Evolutionary conservation across 2,888 invertebrate species (phyloP).

Genomic region (Pheosia tremula): DNA sequence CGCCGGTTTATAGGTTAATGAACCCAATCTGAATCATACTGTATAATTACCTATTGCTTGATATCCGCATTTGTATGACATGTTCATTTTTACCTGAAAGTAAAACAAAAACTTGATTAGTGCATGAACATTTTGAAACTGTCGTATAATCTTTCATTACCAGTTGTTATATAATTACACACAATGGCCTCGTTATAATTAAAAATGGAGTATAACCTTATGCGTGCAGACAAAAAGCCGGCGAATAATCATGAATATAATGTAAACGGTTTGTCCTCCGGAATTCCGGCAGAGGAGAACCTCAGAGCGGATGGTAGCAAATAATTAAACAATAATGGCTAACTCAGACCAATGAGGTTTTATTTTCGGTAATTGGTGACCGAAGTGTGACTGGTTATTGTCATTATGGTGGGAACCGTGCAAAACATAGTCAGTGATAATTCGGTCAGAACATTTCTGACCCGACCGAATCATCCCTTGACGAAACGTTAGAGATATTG

Average conservation of each 20-base stretch:
- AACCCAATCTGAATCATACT: too few species aligned
- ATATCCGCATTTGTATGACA: background rate
- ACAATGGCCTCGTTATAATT: background rate
- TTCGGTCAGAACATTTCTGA: too few species aligned
- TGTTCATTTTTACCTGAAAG: background rate
- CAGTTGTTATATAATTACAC: background rate
- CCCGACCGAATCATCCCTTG: too few species aligned
- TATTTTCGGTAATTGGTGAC: background rate
- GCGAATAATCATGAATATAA: constrained; percentile 42
- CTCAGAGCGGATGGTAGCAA: constrained; percentile 24
- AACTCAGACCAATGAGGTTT: background rate
- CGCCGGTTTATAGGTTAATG: too few species aligned
- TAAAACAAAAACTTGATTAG: background rate
- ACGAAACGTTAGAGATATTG: too few species aligned
- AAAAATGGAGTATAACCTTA: background rate
- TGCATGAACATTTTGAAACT: background rate
- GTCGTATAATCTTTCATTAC: background rate
- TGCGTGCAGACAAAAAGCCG: constrained; percentile 1
- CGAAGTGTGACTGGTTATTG: background rate
- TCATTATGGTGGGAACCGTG: background rate
- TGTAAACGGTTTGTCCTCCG: constrained; percentile 16
- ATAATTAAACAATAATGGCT: constrained; percentile 40
- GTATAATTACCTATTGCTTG: too few species aligned
- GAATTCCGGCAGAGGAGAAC: constrained; percentile 20
- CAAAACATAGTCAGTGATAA: background rate